Evolutionary conservation across 2,113 vertebrate species (phyloP).

Genomic region (Bubo bubo): DNA sequence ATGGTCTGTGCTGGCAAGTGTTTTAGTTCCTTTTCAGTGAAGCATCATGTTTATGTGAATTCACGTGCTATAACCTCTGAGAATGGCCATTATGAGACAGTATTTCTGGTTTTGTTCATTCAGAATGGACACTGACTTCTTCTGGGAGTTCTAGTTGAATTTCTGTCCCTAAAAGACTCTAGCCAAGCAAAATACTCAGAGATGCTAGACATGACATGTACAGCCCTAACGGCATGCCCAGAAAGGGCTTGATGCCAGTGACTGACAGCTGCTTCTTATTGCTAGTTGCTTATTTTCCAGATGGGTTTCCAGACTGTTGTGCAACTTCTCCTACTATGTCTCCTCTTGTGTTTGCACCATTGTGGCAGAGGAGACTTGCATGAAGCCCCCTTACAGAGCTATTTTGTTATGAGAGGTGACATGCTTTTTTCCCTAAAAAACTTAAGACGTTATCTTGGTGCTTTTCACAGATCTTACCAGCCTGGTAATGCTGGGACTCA

Average conservation of each 20-base stretch:
- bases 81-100: neutral
- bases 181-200: neutral
- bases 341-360: neutral
- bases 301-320: neutral
- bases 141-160: neutral
- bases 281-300: neutral
- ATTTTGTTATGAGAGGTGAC: neutral
- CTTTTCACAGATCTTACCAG: neutral
- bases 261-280: neutral
- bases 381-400: neutral
- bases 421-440: neutral
- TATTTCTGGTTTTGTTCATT: neutral
- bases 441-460: neutral
- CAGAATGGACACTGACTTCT: neutral
- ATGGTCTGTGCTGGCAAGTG: neutral
- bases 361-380: neutral
- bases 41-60: neutral
- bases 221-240: accelerated
- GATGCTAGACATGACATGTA: accelerated
- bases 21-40: neutral
- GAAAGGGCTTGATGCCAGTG: neutral
- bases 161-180: neutral
- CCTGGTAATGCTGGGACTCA: neutral
- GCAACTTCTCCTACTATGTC: neutral
- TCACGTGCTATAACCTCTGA: neutral